Evolutionary conservation across 1,140 invertebrate species (phyloP).

Genomic region (Coboldia fuscipes): DNA sequence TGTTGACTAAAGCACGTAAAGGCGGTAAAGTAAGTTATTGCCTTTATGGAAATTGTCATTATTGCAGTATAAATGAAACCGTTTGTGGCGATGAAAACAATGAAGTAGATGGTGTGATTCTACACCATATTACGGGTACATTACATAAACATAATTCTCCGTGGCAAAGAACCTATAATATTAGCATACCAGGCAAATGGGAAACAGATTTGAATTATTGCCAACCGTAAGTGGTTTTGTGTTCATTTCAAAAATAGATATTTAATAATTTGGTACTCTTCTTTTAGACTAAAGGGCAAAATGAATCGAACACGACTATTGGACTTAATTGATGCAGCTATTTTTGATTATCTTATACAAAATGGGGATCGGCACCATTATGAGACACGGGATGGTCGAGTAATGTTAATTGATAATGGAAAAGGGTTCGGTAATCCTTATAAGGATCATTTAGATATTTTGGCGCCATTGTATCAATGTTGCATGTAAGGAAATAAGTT

Average conservation of each 20-base stretch:
- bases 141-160: slow-evolving; percentile 83
- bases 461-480: slow-evolving; percentile 77
- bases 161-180: slow-evolving; percentile 73
- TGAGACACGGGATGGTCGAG: slow-evolving; percentile 52
- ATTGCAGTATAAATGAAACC: slow-evolving; percentile 59
- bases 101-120: slow-evolving; percentile 60
- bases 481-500: slow-evolving; percentile 45
- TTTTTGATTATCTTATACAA: slow-evolving; percentile 86
- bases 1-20: too few relatives aligned
- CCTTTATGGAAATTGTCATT: slow-evolving; percentile 76
- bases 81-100: slow-evolving; percentile 51
- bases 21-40: slow-evolving; percentile 32
- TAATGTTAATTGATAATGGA: slow-evolving; percentile 81
- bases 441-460: slow-evolving; percentile 62
- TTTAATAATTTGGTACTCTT: slow-evolving; percentile 9
- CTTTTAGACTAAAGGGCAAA: slow-evolving; percentile 27
- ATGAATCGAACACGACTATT: slow-evolving; percentile 39
- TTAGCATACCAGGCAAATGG: slow-evolving; percentile 54
- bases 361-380: slow-evolving; percentile 90
- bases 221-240: slow-evolving; percentile 25
- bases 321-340: slow-evolving; percentile 67
- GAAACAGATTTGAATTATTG: slow-evolving; percentile 60
- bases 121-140: slow-evolving; percentile 93
- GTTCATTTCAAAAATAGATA: slow-evolving; percentile 2
- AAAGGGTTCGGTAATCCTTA: slow-evolving; percentile 78